Conservation (phyloP, 2,113 vertebrate species). For the Monopterus albus region DNA sequence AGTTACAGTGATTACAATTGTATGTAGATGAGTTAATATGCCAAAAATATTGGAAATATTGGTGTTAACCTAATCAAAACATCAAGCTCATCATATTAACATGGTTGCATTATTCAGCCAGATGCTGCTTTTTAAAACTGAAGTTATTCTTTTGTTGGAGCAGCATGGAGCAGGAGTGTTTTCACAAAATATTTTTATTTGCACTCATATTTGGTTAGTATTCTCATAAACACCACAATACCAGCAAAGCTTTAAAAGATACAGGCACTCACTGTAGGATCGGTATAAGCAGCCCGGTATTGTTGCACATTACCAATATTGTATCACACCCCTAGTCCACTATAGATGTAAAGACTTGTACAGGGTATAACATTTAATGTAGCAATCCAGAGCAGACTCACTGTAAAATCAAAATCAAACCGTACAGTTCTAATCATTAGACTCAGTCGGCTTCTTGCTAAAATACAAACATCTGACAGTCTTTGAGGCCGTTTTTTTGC, state of each 20-base stretch:
- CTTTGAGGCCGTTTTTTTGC: slow-evolving; percentile 18
- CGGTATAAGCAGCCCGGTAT: too few relatives aligned
- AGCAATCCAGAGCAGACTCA: neutral
- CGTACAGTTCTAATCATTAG: slow-evolving; percentile 11
- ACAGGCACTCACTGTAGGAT: too few relatives aligned
- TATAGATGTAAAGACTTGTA: neutral
- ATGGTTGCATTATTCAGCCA: neutral
- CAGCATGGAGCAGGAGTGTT: too few relatives aligned
- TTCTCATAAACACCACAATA: too few relatives aligned
- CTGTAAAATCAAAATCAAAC: neutral
- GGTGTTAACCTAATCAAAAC: slow-evolving; percentile 22
- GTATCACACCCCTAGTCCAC: too few relatives aligned
- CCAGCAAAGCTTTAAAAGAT: too few relatives aligned
- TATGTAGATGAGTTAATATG: slow-evolving; percentile 20
- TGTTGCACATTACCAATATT: too few relatives aligned
- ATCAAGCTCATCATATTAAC: neutral
- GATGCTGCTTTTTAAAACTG: neutral
- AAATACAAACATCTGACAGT: slow-evolving; percentile 20
- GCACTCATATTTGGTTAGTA: too few relatives aligned
- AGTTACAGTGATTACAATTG: slow-evolving; percentile 11
- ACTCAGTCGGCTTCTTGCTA: neutral
- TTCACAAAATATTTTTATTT: too few relatives aligned
- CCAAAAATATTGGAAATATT: neutral
- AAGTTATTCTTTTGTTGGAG: too few relatives aligned
- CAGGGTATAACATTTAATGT: neutral